Evolutionary conservation across 2,113 vertebrate species (phyloP), one percentile per base, ranked within the genome.

Genomic region (Scomber japonicus): DNA sequence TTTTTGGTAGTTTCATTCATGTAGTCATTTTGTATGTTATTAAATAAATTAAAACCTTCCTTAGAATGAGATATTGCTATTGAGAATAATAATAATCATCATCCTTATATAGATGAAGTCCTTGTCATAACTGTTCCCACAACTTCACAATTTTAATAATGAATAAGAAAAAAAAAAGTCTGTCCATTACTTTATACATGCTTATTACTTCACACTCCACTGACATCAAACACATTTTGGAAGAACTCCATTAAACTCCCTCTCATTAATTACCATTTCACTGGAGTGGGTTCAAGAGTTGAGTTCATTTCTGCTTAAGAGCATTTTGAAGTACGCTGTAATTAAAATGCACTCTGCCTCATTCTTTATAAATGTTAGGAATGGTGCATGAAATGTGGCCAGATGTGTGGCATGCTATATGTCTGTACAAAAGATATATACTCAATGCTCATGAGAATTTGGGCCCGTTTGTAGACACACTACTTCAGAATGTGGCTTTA

Each of bases 311-410:
- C 69, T 81, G 78, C 83, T 89, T 88, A 88, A 90, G 86, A 92
- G 91, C 80, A 85, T 92, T 89, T 78, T 87, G 54, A 88, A 92
- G 91, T 80, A 71, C 70, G 65, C 68, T 81, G 72, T 91, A 91
- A 94, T 93, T 93, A 93, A 93, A 93, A 88, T 82, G 78, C 87
- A 78, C 84, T 89, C 74, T 78, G 78, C 69, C 68, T 85, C 62
- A 69, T 72, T 75, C 70, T 87, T 90, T 74, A 64, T 60, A 78
- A 88, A 88, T 77, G 27, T 56, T 56, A 81, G 5, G 44, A 80
- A 75, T 78, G 74, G 51, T 83, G 84, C 81, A 86, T 88, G 55
- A 62, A 75, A 84, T 89, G 71, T 56, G 57, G 27, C 55, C 60
- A 59, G 57, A 87, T 75, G 75, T 85, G 81, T 56, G 16, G 30